phyloP scores from a whole-genome alignment of 2,888 invertebrate genomes.

The Drosophila kuntzei region DNA sequence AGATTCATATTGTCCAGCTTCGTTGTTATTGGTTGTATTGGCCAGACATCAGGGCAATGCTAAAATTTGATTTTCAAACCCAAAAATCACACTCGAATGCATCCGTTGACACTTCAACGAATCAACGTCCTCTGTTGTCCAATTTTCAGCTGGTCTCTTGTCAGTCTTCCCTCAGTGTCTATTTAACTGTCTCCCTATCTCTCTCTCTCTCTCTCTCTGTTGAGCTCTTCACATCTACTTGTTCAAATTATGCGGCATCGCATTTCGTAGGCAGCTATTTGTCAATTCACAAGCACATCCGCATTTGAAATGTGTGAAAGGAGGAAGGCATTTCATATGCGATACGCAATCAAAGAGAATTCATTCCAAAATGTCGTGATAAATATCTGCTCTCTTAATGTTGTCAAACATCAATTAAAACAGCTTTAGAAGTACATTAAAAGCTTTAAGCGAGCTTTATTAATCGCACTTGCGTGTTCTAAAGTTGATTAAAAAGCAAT shows the following conservation, averaged over 20 bases:
- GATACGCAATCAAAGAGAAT: conserved; percentile 24
- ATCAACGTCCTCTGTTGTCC: conserved; percentile 34
- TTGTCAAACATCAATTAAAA: conserved; percentile 11
- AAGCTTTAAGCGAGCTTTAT: neutral
- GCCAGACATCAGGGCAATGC: conserved; percentile 16
- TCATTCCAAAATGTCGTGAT: neutral
- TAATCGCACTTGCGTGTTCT: neutral
- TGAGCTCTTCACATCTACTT: conserved; percentile 41
- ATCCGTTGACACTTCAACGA: conserved; percentile 62
- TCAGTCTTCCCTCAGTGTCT: conserved; percentile 3
- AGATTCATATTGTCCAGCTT: conserved; percentile 5
- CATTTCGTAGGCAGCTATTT: conserved; percentile 43
- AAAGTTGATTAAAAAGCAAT: neutral
- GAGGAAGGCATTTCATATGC: conserved; percentile 2
- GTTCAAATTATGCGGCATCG: conserved; percentile 59
- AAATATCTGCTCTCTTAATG: conserved; percentile 4
- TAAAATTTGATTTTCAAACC: conserved; percentile 59
- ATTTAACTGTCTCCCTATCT: conserved; percentile 3
- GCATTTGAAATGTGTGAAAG: conserved; percentile 15
- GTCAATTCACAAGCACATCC: conserved; percentile 32
- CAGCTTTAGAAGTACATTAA: neutral
- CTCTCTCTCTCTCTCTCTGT: conserved; percentile 9
- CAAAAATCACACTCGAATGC: conserved; percentile 62
- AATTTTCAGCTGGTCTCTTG: conserved; percentile 19
- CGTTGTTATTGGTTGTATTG: neutral